Evolutionary conservation across 35 echinoderm and acorn worm species (phyloP), one percentile per base, ranked within the genome.

Genomic region (Chiridota heheva): DNA sequence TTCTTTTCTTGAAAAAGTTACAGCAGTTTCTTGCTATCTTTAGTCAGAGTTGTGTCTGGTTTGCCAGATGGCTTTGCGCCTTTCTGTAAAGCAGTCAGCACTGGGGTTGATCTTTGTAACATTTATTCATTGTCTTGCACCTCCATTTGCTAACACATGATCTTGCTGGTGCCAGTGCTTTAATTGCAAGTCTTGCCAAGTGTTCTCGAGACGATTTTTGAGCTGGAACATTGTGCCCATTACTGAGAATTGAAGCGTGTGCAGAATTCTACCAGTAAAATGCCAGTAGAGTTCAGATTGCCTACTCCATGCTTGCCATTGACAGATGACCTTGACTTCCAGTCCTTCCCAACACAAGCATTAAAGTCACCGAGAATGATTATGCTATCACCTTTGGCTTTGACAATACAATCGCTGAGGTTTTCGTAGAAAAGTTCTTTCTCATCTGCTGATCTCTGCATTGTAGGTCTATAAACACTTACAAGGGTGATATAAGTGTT

Each of bases 81-180:
- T 40, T 31, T 69, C 65, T 69, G 73, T 77, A 20, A 47, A 77
- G 30, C 73, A 77, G 73, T 77, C 73, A 17, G 43, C 73, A 7
- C 10, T 77, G 4, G 3, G 43, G 17, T 56, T 77, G 22, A 53
- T 49, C 32, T 77, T 77, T 7, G 73, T 58, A 3, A 77, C 31
- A 4, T 16, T 77, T 4, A 77, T 56, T 8, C 7, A 18, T 26
- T 22, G 43, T 49, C 30, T 77, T 4, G 7, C 45, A 29, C 12
- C 29, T 58, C 29, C 1, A 30, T 53, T 47, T 30, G 73, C 47
- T 12, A 58, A 10, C 31, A 77, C 47, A 42, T 77, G 30, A 20
- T 77, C 73, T n/a, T 56, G 24, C 43, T 34, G 43, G 8, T 58
- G 45, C 3, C 73, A 77, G 38, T 58, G 44, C 0, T 32, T 77